phyloP scores from a whole-genome alignment of 2,888 invertebrate species.

The Trachelus iudaicus region DNA sequence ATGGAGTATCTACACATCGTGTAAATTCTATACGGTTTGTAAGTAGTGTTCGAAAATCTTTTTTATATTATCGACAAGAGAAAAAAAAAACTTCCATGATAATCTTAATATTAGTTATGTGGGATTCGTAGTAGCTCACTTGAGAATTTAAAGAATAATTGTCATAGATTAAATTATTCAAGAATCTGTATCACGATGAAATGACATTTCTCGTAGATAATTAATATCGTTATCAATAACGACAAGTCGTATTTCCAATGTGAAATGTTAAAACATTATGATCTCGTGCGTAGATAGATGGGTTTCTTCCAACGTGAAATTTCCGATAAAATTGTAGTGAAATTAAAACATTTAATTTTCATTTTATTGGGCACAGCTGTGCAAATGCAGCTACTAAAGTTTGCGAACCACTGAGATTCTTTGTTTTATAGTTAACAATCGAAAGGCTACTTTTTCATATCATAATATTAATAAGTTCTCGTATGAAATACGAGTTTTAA shows the following conservation, averaged over 20 bases:
- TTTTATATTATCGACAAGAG: background rate
- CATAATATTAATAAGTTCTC: background rate
- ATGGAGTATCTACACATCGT: background rate
- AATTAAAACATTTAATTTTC: background rate
- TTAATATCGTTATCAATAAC: background rate
- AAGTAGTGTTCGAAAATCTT: background rate
- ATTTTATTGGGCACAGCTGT: background rate
- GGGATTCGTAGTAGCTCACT: background rate
- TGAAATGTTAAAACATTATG: conserved; percentile 27
- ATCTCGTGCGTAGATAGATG: conserved; percentile 37
- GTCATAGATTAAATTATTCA: background rate
- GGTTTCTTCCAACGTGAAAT: conserved; percentile 30
- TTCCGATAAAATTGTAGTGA: background rate
- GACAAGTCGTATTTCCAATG: background rate
- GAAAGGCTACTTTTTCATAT: background rate
- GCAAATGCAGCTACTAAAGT: background rate
- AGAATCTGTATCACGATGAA: background rate
- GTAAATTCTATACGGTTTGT: background rate
- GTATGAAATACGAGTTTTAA: background rate
- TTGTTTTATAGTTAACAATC: background rate
- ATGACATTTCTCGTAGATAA: background rate
- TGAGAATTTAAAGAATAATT: background rate
- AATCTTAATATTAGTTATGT: background rate
- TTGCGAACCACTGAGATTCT: background rate
- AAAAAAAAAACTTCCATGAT: background rate